A percentile compares a stretch with the other conserved stretches of the same genome.
Conservation (phyloP, 2,797 vertebrate genomes). For the Uromys caudimaculatus region DNA sequence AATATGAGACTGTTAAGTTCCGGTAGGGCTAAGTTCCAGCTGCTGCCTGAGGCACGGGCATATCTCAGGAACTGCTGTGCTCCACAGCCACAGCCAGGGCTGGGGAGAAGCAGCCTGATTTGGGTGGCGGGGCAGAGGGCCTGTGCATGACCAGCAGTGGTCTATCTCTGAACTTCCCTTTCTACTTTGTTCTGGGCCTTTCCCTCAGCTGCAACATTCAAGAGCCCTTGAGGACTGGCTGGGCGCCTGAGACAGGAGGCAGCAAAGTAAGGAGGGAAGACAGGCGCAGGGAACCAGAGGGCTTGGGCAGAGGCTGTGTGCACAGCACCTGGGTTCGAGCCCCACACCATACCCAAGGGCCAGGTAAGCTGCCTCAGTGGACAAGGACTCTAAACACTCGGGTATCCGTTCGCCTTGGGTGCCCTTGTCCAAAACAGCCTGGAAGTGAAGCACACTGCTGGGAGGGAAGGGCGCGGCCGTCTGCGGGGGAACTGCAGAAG, state of each 20-base stretch:
- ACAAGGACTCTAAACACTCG: not conserved
- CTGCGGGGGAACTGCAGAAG: slow-evolving; percentile 50
- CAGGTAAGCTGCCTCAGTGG: not conserved
- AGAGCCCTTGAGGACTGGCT: not conserved
- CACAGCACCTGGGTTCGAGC: not conserved
- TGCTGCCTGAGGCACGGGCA: slow-evolving; percentile 19
- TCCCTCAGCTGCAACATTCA: not conserved
- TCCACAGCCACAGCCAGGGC: not conserved
- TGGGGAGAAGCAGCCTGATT: not conserved
- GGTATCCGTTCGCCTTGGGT: not conserved
- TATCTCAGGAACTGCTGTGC: not conserved
- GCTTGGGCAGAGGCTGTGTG: not conserved
- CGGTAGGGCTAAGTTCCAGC: not conserved
- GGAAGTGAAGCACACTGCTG: slow-evolving; percentile 1
- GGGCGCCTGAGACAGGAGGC: slow-evolving; percentile 44
- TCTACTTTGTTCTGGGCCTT: not conserved
- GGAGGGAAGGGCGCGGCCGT: not conserved
- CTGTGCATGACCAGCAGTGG: not conserved
- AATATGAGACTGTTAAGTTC: not conserved
- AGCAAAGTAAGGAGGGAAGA: not conserved
- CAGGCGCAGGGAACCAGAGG: not conserved
- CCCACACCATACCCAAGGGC: not conserved
- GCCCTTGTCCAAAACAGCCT: slow-evolving; percentile 22
- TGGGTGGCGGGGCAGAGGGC: not conserved
- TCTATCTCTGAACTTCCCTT: not conserved